Conservation (phyloP, 1,140 invertebrate genomes). For the Panulirus ornatus region DNA sequence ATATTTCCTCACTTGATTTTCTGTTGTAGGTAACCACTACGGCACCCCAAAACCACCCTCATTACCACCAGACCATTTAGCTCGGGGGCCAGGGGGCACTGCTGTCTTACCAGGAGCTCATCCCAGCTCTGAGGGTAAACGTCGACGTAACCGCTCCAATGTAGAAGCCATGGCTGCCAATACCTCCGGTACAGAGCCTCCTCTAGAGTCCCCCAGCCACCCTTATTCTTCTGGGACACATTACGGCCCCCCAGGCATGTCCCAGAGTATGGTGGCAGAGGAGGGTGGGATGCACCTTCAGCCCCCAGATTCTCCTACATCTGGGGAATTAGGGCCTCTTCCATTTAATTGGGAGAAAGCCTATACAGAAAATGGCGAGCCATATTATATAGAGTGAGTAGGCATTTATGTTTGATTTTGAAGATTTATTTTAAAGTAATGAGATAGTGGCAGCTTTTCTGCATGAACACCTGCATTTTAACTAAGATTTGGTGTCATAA, state of each 20-base stretch:
- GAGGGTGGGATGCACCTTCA: constrained; percentile 69
- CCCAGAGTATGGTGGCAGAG: constrained; percentile 48
- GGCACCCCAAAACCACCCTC: constrained; percentile 81
- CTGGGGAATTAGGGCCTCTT: constrained; percentile 88
- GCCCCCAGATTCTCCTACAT: constrained; percentile 64
- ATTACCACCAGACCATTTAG: constrained; percentile 77
- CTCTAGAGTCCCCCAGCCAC: constrained; percentile 73
- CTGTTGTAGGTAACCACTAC: constrained; percentile 80
- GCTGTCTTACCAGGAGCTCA: constrained; percentile 80
- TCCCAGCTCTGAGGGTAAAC: constrained; percentile 82
- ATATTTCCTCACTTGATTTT: neutral
- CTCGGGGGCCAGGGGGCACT: constrained; percentile 72
- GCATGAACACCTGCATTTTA: too few species aligned
- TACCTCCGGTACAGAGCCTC: constrained; percentile 75
- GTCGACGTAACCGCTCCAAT: constrained; percentile 81
- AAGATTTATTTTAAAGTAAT: too few species aligned
- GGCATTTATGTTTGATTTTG: too few species aligned
- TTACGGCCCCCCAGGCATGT: constrained; percentile 57
- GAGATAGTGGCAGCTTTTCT: too few species aligned
- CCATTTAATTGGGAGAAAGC: constrained; percentile 98
- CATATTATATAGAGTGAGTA: constrained; percentile 99
- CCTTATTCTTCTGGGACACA: constrained; percentile 44
- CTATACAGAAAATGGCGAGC: constrained; percentile 96
- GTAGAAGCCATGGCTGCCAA: constrained; percentile 81
- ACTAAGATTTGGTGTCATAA: too few species aligned